phyloP scores from a whole-genome alignment of 2,113 vertebrate genomes.

The Scopus umbretta region DNA sequence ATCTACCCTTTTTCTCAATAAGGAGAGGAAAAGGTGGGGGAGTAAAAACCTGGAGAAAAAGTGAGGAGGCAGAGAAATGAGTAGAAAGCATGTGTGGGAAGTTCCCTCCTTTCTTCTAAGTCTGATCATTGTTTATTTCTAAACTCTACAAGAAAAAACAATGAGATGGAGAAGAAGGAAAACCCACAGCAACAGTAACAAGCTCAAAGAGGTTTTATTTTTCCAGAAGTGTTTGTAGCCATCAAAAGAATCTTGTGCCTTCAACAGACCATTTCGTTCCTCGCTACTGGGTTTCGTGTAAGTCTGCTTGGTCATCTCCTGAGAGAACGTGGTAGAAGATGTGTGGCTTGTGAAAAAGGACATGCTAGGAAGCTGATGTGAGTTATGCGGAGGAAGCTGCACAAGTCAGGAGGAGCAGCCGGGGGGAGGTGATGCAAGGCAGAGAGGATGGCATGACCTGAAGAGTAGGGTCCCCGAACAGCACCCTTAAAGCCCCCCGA shows the following conservation, averaged over 20 bases:
- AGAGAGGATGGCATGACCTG: background rate
- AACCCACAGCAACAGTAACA: background rate
- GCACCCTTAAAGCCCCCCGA: background rate
- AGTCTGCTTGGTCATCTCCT: background rate
- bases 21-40: background rate
- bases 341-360: background rate
- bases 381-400: background rate
- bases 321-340: background rate
- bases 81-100: background rate
- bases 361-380: background rate
- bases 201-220: background rate
- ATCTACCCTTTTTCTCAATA: background rate
- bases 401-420: background rate
- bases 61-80: background rate
- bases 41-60: background rate
- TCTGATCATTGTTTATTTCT: background rate
- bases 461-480: background rate
- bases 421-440: background rate
- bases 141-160: background rate
- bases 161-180: background rate
- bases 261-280: background rate
- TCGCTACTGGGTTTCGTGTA: background rate
- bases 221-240: background rate
- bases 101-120: background rate
- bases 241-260: background rate